Evolutionary conservation across 2,113 vertebrate genomes (phyloP), one percentile per base, ranked within the genome.

Genomic region (Apeltes quadracus): DNA sequence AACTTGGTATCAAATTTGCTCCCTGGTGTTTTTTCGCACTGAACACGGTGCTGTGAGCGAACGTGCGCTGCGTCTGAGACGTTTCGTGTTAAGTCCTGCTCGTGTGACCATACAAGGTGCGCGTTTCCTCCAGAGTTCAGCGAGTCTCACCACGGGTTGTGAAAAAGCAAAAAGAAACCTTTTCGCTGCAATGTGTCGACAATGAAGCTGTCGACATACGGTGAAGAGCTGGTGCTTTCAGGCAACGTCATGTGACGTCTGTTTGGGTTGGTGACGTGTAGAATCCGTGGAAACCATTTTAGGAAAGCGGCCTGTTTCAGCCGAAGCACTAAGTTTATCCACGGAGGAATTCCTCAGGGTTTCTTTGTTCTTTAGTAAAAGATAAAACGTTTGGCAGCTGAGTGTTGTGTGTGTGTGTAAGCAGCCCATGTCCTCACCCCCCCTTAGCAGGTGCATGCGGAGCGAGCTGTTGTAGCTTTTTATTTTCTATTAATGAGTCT

Each of bases 161-260:
- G 23, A 7, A 76, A 20, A 14, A 51, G 32, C 44, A 71, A 38
- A 25, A 18, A 27, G 36, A 55, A 61, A n/a, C 34, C 32, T 50
- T 43, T 18, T 48, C 20, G 41, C 13, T 16, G 41, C n/a, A 68
- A 39, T 44, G 27, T 13, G 38, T 44, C 12, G 70, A 48, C 55
- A 39, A 46, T 15, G 44, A 34, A 22, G 12, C 22, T 25, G 48
- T 62, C 27, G 63, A 41, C 11, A 14, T 67, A 22, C 12, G 14
- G 25, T 1, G 2, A 46, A 16, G n/a, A 68, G 2, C 61, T 67
- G 44, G 36, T 34, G n/a, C n/a, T 20, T 48, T 68, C 10, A 18
- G 32, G 61, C 57, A 75, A 41, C 11, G 22, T 29, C 61, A n/a
- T 34, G 67, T 76, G 75, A 68, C 36, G 12, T 36, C 0, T 50